Evolutionary conservation across 2,797 vertebrate species (phyloP), one percentile per base, ranked within the genome.

Genomic region (Enteromius radiatus): DNA sequence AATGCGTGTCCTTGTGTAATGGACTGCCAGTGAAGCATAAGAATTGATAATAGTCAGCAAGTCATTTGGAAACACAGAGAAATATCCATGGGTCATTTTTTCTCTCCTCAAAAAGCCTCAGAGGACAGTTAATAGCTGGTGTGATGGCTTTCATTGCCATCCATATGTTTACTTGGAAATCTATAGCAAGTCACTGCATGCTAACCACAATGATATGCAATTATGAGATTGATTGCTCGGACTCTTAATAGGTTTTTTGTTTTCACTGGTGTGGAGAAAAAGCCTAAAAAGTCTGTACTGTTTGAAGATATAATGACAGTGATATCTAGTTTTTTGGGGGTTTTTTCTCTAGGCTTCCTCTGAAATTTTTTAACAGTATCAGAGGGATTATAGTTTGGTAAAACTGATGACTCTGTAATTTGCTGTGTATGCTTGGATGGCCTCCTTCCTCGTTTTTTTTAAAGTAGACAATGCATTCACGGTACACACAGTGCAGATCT

Each of bases 341-440:
- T 10, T 38, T 38, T 45, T 54, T 19, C 6, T 59, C 23, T 6
- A 33, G 65, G 56, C 23, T 77, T 78, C 49, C 64, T 76, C 67
- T 52, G 28, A 81, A 38, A 68, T 70, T 31, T 70, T 56, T 54
- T 84, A 80, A 85, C 43, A 65, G 56, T 76, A 78, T 80, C 80
- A 83, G 71, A 61, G 82, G 86, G 86, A 92, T 89, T 86, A 87
- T 84, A 84, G 56, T 88, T 91, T 88, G 86, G 84, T 71, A 82
- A 86, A 90, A 91, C 77, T 88, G 86, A 93, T 90, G 89, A 87
- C 76, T 85, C 69, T 38, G 83, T 81, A 64, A 68, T 85, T 88
- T 86, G 78, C 84, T 23, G 21, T 67, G 49, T 31, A 70, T 59
- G 49, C 69, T 78, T 36, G 47, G 28, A 73, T 79, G 41, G 59